Conservation (phyloP, 2,888 invertebrate genomes). For the Eupithecia subfuscata region DNA sequence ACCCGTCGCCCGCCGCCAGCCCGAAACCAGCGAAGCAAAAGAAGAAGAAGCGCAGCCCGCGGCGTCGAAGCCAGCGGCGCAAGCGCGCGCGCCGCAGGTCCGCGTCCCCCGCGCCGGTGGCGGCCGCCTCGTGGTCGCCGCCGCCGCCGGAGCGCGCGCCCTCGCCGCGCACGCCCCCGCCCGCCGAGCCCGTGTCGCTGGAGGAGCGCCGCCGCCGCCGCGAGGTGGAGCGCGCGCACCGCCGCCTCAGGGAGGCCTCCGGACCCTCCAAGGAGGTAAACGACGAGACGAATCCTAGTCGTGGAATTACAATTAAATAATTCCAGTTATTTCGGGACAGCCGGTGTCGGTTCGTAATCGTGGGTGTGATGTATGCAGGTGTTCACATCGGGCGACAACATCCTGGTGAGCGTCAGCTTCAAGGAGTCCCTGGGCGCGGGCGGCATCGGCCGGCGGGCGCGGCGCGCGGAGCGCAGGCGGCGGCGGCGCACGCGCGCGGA, state of each 20-base stretch:
- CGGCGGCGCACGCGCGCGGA: slow-evolving; percentile 42
- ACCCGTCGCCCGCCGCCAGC: slow-evolving; percentile 44
- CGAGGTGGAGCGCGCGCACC: slow-evolving; percentile 50
- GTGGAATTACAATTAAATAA: too few relatives aligned
- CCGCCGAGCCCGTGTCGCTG: slow-evolving; percentile 61
- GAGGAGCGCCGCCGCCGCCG: slow-evolving; percentile 62
- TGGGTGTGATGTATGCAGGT: slow-evolving; percentile 69
- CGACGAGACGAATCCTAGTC: too few relatives aligned
- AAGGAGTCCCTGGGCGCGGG: slow-evolving; percentile 84
- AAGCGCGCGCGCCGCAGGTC: slow-evolving; percentile 52
- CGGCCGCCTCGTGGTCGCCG: slow-evolving; percentile 50
- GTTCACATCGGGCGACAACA: slow-evolving; percentile 96
- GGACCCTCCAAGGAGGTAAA: slow-evolving; percentile 89
- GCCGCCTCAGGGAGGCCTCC: slow-evolving; percentile 65
- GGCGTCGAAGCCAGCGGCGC: slow-evolving; percentile 54
- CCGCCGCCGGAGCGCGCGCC: slow-evolving; percentile 76
- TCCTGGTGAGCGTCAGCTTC: slow-evolving; percentile 96
- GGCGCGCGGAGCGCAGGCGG: slow-evolving; percentile 47
- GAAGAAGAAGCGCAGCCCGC: slow-evolving; percentile 64
- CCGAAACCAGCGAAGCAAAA: slow-evolving; percentile 57
- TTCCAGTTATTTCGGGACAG: too few relatives aligned
- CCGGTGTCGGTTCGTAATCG: not conserved
- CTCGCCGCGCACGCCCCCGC: slow-evolving; percentile 85
- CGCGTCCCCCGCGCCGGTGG: slow-evolving; percentile 49
- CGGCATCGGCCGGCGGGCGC: slow-evolving; percentile 48